Evolutionary conservation across 2,888 invertebrate genomes (phyloP), one percentile per base, ranked within the genome.

Genomic region (Nasonovia ribisnigri): DNA sequence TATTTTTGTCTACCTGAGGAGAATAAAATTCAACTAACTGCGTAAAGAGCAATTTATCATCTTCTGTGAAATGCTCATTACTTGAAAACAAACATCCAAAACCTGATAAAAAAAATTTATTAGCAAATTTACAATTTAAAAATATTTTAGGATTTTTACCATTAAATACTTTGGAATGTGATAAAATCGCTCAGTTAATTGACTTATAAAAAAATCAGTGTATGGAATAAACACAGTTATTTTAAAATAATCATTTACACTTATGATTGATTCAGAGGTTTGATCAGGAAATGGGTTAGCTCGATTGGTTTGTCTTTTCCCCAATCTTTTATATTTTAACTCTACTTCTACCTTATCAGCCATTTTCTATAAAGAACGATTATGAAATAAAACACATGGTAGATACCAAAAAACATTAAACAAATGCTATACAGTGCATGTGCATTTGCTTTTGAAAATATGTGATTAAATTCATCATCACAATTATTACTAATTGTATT

Each of bases 1-100:
- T 89, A 36, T 91, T 91, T 48, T 87, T 36, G 46, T 94, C 92
- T 26, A 91, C 42, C 60, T 86, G 60, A 36, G 86, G 67, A 42
- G 90, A 89, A 86, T 92, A 90, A 90, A 92, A 92, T 43, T 60
- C 77, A 42, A 57, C 46, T 67, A 94, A 84, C 42, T 84, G 5
- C 4, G 1, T 67, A 91, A 91, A 91, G 51, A 43, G 10, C 26
- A 24, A 16, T 89, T 60, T 0, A 4, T 89, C 29, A 89, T 89
- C 46, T 89, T 89, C 89, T 60, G 60, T 26, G 11, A 88, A 43
- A 57, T 42, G 11, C 6, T 29, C 57, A 57, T 88, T 88, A 88
- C 42, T 88, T 88, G 88, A 57, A 88, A 88, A 88, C n/a, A 88
- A 88, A 88, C 88, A 89, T 60, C n/a, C 60, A 60, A 89, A 89